Base-by-base conservation (phyloP, 2,797 vertebrate genomes). In the Picus viridis region DNA sequence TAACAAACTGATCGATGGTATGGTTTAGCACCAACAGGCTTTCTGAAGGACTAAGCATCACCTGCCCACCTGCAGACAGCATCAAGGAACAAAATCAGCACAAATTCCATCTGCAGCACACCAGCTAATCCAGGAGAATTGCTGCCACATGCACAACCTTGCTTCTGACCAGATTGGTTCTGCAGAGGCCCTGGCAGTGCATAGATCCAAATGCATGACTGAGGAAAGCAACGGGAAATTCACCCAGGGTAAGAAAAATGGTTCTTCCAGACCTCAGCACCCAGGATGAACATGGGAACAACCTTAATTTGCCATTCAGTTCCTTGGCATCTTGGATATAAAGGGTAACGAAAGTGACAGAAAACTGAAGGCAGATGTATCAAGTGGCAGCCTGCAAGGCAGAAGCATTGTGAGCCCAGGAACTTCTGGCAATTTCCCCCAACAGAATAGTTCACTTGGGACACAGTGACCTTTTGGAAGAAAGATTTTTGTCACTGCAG, bases 121-220 rank as follows among this genome's bases (percentile, higher is more conserved):
- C 30, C 0, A 0, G 41, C 39, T 61, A 68, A 63, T 67, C 34
- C 0, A 1, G 39, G 36, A 47, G 49, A 63, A 68, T 2, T 18
- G 32, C 47, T n/a, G 27, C 18, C 24, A 16, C 4, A 20, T 2
- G 9, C 20, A 16, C 70, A 64, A 7, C 18, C 24, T 39, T 41
- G 51, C 27, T 81, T 68, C 67, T 27, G 24, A 41, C n/a, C 36
- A 54, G 15, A 39, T 18, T 39, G 6, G 13, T 62, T 63, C 53
- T 63, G n/a, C 51, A 32, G 19, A 10, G 30, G 36, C 24, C n/a
- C 49, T 88, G 75, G 9, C 36, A 58, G 15, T 30, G 61, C 32
- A 15, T 9, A 27, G 51, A 22, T 49, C 19, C 7, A 36, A 81
- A 43, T 12, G 27, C 34, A 77, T 3, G 5, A 65, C 9, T 8